Percentiles rank a stretch among this genome's conserved stretches.
These are phyloP conservation scores for Diarsia brunnea DNA, from an alignment of 2,888 invertebrate species.

Conservation along the genomic window DNA sequence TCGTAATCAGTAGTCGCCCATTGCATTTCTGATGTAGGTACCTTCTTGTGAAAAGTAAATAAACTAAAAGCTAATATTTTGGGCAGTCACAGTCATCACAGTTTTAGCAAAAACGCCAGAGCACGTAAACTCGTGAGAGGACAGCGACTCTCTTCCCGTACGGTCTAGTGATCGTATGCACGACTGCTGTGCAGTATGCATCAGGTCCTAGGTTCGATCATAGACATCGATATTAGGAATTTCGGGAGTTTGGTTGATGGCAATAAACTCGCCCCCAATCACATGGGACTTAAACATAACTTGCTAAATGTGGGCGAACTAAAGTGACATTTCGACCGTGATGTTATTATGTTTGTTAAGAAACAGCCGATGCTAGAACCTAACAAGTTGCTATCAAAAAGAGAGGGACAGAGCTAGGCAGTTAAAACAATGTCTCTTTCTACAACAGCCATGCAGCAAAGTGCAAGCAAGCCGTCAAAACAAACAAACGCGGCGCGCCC, in stretches of 20 bases:
- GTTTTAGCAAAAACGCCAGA: not conserved
- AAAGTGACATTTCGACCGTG: too few relatives aligned
- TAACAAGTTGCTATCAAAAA: not conserved
- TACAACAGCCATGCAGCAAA: conserved; percentile 21
- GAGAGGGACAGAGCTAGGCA: not conserved
- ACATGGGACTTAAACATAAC: too few relatives aligned
- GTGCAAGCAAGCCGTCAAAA: conserved; percentile 50
- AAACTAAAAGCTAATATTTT: not conserved
- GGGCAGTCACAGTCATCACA: not conserved
- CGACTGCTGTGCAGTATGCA: too few relatives aligned
- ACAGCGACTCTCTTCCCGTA: not conserved
- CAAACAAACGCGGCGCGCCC: conserved; percentile 53
- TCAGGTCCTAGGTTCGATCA: too few relatives aligned
- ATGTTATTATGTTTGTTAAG: too few relatives aligned
- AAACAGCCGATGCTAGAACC: not conserved
- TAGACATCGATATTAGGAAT: too few relatives aligned
- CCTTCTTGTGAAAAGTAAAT: not conserved
- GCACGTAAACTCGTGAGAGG: not conserved
- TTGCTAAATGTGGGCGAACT: too few relatives aligned
- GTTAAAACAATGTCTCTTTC: not conserved
- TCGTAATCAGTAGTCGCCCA: conserved; percentile 9
- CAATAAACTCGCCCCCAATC: too few relatives aligned
- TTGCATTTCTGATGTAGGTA: conserved; percentile 8
- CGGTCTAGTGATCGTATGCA: too few relatives aligned
- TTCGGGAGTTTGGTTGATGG: too few relatives aligned